Conservation (phyloP, 2,113 vertebrate species). For the Litocranius walleri region DNA sequence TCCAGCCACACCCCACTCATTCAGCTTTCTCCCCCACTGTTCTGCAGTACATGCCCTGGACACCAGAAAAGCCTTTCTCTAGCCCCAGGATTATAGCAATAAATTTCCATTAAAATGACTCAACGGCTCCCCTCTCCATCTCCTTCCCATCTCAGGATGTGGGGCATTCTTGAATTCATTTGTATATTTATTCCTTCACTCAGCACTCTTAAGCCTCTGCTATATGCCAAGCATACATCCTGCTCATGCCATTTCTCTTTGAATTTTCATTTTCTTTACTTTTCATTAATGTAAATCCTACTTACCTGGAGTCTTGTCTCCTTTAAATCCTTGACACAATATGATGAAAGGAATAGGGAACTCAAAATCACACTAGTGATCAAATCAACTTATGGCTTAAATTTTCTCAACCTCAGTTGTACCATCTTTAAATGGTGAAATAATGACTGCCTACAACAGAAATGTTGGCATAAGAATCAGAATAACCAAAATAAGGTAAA, state of each 20-base stretch:
- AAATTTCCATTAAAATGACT: slow-evolving; percentile 41
- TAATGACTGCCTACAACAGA: not conserved
- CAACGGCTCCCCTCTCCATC: not conserved
- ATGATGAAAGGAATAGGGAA: not conserved
- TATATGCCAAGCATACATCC: not conserved
- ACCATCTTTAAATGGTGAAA: not conserved
- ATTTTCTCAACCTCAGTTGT: not conserved
- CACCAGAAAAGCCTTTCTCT: not conserved
- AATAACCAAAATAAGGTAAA: not conserved
- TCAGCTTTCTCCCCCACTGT: not conserved
- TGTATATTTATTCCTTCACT: not conserved
- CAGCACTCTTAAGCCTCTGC: not conserved
- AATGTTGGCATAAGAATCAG: not conserved
- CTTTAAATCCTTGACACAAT: not conserved
- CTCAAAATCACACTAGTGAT: not conserved
- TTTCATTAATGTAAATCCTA: not conserved
- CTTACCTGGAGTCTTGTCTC: not conserved
- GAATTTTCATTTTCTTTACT: not conserved
- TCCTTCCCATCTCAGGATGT: not conserved
- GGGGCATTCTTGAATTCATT: not conserved
- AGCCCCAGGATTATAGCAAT: not conserved
- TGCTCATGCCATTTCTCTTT: not conserved
- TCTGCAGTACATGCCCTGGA: not conserved
- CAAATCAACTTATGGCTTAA: not conserved
- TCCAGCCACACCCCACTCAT: not conserved